phyloP scores from a whole-genome alignment of 1,140 invertebrate species.

The Pissodes strobi region DNA sequence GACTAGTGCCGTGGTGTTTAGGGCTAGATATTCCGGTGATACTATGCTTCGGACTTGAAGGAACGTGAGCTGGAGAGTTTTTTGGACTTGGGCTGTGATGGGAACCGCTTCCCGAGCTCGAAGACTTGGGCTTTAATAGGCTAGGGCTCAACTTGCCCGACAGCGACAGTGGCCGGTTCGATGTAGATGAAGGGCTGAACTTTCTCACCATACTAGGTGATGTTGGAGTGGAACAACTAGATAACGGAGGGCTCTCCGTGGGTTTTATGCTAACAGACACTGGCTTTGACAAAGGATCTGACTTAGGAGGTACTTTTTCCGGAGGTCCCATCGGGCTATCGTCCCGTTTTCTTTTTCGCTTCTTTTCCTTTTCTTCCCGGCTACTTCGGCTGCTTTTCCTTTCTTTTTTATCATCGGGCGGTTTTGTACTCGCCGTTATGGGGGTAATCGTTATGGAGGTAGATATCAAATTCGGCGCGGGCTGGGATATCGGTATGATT shows the following conservation, averaged over 20 bases:
- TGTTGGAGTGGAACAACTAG: conserved; percentile 58
- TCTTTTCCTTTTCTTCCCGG: conserved; percentile 69
- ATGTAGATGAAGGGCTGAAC: conserved; percentile 71
- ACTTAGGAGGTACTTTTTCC: conserved; percentile 74
- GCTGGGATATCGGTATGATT: conserved; percentile 73
- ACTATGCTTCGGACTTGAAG: conserved; percentile 69
- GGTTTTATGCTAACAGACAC: conserved; percentile 76
- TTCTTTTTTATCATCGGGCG: conserved; percentile 63
- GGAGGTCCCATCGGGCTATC: conserved; percentile 83
- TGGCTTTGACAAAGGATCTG: conserved; percentile 73
- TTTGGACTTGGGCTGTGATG: conserved; percentile 75
- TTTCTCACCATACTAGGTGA: conserved; percentile 70
- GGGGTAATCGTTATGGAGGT: conserved; percentile 86
- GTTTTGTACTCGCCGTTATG: conserved; percentile 64
- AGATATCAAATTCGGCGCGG: conserved; percentile 64
- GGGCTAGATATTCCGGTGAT: conserved; percentile 66
- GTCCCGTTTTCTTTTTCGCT: conserved; percentile 76
- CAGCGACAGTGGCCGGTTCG: conserved; percentile 54
- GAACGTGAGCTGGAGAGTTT: conserved; percentile 72
- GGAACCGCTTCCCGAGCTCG: conserved; percentile 61
- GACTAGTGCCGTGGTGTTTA: conserved; percentile 62
- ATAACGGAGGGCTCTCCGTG: conserved; percentile 66
- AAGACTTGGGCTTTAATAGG: conserved; percentile 56
- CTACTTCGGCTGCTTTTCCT: conserved; percentile 68
- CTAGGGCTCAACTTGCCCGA: conserved; percentile 65